Base-by-base conservation (phyloP, 2,888 invertebrate genomes). In the Latrodectus hesperus region DNA sequence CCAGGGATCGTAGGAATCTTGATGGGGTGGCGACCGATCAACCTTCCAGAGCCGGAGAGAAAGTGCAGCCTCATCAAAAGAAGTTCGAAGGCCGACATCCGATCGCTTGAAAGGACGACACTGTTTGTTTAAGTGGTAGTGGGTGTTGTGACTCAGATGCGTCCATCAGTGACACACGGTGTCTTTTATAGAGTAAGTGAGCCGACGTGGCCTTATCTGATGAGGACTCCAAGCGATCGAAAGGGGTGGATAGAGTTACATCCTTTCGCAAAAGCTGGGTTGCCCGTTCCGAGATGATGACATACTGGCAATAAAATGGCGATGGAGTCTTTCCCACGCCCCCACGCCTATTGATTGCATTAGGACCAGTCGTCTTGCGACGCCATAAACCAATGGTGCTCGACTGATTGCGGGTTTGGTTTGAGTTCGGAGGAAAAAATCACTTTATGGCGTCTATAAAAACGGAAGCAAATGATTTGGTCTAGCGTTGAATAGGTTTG, bases 91-190 rank as follows among this genome's bases (percentile, higher is more conserved):
- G 86, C 80, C 86, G 86, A 81, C 81, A 86, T 86, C 77, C 86
- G 80, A 81, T 81, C 86, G 76, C 81, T 72, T 86, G 86, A 86
- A 86, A 86, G 86, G 86, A 81, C 86, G 86, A 77, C 81, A 81
- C 72, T 86, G 86, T 86, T 86, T 86, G 86, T 86, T 86, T 86
- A 86, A 86, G 86, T 86, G 86, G 86, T 86, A 64, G 86, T 86
- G 86, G 86, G 86, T 86, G 86, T 86, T 86, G 81, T 86, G 86
- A 86, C 86, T 86, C 86, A 86, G 76, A 72, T 73, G 76, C 76
- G 86, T 86, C 86, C 81, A 86, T 86, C 86, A 86, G 77, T 86
- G 81, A 81, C 86, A 86, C 76, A 80, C 81, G 76, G 85, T 49
- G 64, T 75, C 80, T 81, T 86, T 76, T 80, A 80, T 75, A 65